Percentiles rank a stretch among this genome's conserved stretches.
phyloP scores from a whole-genome alignment of 2,113 vertebrate species.

The Charadrius vociferus region DNA sequence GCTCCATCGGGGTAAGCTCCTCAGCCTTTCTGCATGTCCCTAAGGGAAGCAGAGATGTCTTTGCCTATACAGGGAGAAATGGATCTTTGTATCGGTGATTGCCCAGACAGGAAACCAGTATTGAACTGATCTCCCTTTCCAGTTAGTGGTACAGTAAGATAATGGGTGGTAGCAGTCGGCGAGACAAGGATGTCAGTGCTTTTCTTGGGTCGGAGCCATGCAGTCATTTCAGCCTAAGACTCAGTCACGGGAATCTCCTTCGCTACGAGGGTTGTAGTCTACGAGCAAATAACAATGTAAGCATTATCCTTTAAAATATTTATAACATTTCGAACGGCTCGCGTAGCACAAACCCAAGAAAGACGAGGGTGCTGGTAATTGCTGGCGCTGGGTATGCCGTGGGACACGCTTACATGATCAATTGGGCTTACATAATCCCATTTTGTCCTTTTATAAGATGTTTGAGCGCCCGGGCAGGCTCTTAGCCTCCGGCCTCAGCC shows the following conservation, averaged over 20 bases:
- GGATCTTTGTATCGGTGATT: background rate
- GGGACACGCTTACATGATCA: background rate
- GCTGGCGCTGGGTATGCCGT: rapidly evolving
- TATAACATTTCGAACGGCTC: background rate
- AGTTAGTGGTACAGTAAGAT: background rate
- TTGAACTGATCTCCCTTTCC: background rate
- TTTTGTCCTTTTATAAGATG: background rate
- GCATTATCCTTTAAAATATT: conserved; percentile 22
- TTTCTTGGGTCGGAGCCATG: background rate
- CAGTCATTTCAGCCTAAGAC: background rate
- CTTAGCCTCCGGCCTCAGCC: background rate
- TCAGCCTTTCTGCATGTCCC: background rate
- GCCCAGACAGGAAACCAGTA: background rate
- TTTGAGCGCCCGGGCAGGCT: background rate
- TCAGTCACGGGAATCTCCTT: background rate
- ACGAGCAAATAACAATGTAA: background rate
- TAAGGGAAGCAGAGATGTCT: background rate
- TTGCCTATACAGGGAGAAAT: background rate
- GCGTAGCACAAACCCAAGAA: background rate
- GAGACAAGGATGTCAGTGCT: background rate
- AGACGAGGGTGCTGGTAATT: background rate
- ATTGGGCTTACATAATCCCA: background rate
- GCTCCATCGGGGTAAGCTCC: too few relatives aligned
- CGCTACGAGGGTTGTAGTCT: background rate
- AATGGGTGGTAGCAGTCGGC: background rate